Evolutionary conservation across 2,888 invertebrate species (phyloP).

Genomic region (Drepana falcataria): DNA sequence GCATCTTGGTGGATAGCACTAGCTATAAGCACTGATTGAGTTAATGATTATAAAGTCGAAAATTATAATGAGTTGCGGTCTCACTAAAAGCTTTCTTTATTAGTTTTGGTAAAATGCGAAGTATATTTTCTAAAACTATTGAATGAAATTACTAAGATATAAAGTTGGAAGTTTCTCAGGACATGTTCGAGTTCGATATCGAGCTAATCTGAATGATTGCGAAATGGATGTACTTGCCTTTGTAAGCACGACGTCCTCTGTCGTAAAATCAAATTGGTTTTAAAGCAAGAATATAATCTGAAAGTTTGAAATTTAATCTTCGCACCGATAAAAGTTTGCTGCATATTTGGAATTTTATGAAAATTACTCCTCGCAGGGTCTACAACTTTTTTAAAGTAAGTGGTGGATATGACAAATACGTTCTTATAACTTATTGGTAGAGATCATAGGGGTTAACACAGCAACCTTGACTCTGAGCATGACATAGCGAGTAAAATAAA

Average conservation of each 20-base stretch:
- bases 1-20: no score
- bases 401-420: no score
- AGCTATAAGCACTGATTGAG: no score
- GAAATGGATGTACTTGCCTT: not conserved
- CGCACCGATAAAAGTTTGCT: not conserved
- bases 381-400: not conserved
- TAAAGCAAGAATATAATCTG: not conserved
- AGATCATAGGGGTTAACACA: no score
- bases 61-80: no score
- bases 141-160: not conserved
- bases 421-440: no score
- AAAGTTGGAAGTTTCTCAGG: not conserved
- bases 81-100: no score
- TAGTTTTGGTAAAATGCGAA: no score
- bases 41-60: no score
- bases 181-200: not conserved
- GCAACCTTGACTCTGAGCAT: no score
- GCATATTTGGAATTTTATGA: not conserved
- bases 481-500: no score
- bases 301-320: not conserved
- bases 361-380: not conserved
- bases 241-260: not conserved
- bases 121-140: no score
- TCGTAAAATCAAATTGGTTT: not conserved
- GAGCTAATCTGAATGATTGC: not conserved